Evolutionary conservation across 2,797 vertebrate genomes (phyloP), one percentile per base, ranked within the genome.

Genomic region (Epinephelus malabaricus): DNA sequence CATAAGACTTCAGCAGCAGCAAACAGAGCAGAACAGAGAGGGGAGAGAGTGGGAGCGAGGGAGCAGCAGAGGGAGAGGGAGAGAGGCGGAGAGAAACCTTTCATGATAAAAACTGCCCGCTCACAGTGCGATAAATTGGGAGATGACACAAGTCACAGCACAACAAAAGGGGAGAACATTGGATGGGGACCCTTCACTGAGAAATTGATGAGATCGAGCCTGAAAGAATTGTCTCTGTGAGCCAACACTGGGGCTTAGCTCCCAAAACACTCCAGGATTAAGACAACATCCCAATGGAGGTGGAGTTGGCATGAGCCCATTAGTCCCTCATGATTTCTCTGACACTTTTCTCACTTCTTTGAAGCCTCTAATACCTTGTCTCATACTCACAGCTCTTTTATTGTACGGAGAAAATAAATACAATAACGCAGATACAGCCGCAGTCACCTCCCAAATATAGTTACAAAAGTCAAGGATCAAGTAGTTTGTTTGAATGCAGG

Each of bases 121-220:
- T 94, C 92, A 92, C 92, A 88, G 87, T 86, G 92, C 84, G 86
- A 94, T 95, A 95, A 95, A 95, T 95, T 95, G 94, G 91, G 84
- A 93, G 93, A 94, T 95, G 93, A 94, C 92, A 95, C 93, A 94
- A 94, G 92, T 94, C 93, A 92, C 81, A 86, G 92, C 92, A 90
- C 93, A 94, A 95, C 94, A 95, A 95, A 94, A 91, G 92, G 86
- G 86, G 82, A 92, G 95, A 94, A 95, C 94, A 94, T 94, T 94
- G 93, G 92, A 94, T 86, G 86, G 89, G 92, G 93, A 92, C 93
- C 91, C 91, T 92, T 93, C 92, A 92, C 73, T 90, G 87, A 94
- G 89, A 89, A 92, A 89, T 83, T 92, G 92, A 94, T 95, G 89
- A 90, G 94, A 94, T 95, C 88, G 78, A 87, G 88, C 77, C 86